phyloP scores from a whole-genome alignment of 2,113 vertebrate species.

The Otis tarda region DNA sequence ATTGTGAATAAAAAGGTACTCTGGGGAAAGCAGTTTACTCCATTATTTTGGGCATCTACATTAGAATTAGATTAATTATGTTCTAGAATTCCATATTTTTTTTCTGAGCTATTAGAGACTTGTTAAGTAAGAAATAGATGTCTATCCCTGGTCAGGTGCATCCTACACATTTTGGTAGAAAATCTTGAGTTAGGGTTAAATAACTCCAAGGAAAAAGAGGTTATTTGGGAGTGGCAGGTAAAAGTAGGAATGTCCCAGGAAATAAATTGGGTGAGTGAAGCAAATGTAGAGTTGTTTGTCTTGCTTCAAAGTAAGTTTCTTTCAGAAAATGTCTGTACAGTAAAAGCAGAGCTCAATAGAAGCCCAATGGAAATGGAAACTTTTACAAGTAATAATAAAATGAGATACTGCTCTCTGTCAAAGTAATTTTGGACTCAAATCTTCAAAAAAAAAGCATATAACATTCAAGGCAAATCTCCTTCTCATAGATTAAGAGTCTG shows the following conservation, averaged over 20 bases:
- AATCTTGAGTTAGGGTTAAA: not conserved
- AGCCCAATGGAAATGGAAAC: not conserved
- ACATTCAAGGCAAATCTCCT: not conserved
- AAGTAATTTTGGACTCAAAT: not conserved
- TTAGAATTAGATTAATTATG: not conserved
- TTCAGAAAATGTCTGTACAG: not conserved
- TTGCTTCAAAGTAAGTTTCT: not conserved
- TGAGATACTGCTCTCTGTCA: not conserved
- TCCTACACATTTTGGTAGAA: not conserved
- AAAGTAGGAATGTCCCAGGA: not conserved
- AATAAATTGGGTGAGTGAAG: not conserved
- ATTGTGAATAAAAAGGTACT: not conserved
- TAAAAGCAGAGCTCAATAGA: not conserved
- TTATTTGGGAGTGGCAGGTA: not conserved
- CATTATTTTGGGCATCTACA: not conserved
- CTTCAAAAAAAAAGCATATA: not conserved
- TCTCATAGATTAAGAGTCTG: not conserved
- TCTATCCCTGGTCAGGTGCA: not conserved
- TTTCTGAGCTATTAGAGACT: not conserved
- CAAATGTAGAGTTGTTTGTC: not conserved
- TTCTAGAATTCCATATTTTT: not conserved
- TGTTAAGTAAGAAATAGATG: not conserved
- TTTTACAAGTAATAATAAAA: not conserved
- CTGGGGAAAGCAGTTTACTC: not conserved
- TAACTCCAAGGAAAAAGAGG: not conserved